Base-by-base conservation (phyloP, 2,797 vertebrate genomes). In the Hafferia zeledoni region DNA sequence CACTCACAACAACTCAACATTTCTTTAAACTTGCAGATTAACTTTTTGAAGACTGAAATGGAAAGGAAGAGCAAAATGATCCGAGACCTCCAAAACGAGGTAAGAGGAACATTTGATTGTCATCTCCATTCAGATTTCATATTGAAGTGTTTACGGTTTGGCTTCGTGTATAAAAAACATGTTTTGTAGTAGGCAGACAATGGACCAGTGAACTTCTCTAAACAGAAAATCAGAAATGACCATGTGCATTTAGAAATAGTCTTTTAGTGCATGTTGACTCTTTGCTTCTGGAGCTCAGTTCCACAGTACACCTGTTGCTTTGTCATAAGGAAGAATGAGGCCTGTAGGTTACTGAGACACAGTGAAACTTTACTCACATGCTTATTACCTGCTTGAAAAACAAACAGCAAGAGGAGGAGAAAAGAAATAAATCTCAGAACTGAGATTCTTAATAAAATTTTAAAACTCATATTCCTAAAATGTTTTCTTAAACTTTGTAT, bases 41-140 rank as follows among this genome's bases (percentile, higher is more conserved):
- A 99, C 96, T 99, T 99, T 96, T 97, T 99, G 79, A 99, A 99
- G 98, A 99, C 98, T 90, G 99, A 99, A 97, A 98, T 99, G 99
- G 99, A 99, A 97, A 99, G 99, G 96, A 99, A 99, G 94, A 99
- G 97, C 93, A 99, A 99, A 98, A 99, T 99, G 97, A 99, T 99
- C 94, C 99, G 99, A 95, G 99, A 99, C 97, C 98, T 99, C 77
- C 99, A 99, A 94, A 99, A 99, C 25, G 99, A 99, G 99, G 99
- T 99, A 98, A 98, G 98, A 78, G 17, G 83, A 53, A 28, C 19
- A n/a, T 76, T 94, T 70, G 19, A n/a, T 56, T 76, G 31, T 39
- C 28, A 18, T 33, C n/a, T 61, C 16, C 30, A 2, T 19, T 74
- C 49, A 49, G 22, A 49, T 10, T 44, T 79, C 52, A 31, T 17